phyloP scores from a whole-genome alignment of 2,888 invertebrate species.

The Meloe dianella region DNA sequence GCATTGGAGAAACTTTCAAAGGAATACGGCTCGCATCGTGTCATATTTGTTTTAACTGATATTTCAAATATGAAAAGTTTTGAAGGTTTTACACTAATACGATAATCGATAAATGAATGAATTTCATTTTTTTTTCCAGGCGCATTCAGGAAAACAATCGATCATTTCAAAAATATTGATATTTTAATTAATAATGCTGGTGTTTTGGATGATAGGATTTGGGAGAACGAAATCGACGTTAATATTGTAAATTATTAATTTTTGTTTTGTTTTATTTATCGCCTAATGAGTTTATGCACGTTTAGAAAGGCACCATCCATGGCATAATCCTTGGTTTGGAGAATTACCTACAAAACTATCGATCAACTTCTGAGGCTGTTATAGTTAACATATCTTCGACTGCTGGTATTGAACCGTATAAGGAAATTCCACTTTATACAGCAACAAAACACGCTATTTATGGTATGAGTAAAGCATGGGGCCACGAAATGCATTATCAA shows the following conservation, averaged over 20 bases:
- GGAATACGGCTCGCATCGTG: slow-evolving; percentile 39
- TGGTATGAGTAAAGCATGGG: slow-evolving; percentile 25
- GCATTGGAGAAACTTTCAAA: slow-evolving; percentile 35
- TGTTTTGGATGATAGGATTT: slow-evolving; percentile 68
- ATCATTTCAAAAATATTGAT: slow-evolving; percentile 39
- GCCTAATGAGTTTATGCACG: neutral
- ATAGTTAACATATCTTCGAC: slow-evolving; percentile 26
- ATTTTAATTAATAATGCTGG: slow-evolving; percentile 39
- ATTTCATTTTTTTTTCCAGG: slow-evolving; percentile 32
- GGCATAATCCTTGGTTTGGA: slow-evolving; percentile 26
- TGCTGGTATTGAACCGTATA: slow-evolving; percentile 14
- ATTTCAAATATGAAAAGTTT: slow-evolving; percentile 34
- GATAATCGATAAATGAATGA: no score
- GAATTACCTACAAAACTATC: slow-evolving; percentile 25
- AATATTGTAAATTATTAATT: slow-evolving; percentile 52
- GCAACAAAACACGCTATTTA: slow-evolving; percentile 25
- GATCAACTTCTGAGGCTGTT: slow-evolving; percentile 15
- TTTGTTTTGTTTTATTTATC: neutral
- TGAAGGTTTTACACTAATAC: slow-evolving; percentile 29
- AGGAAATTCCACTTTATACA: slow-evolving; percentile 20
- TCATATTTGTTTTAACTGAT: slow-evolving; percentile 41
- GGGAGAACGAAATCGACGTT: slow-evolving; percentile 71
- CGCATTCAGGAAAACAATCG: slow-evolving; percentile 39
- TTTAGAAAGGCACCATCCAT: slow-evolving; percentile 28
- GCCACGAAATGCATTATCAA: slow-evolving; percentile 42